phyloP scores from a whole-genome alignment of 2,797 vertebrate genomes.

The Crocodylus rhombifer region DNA sequence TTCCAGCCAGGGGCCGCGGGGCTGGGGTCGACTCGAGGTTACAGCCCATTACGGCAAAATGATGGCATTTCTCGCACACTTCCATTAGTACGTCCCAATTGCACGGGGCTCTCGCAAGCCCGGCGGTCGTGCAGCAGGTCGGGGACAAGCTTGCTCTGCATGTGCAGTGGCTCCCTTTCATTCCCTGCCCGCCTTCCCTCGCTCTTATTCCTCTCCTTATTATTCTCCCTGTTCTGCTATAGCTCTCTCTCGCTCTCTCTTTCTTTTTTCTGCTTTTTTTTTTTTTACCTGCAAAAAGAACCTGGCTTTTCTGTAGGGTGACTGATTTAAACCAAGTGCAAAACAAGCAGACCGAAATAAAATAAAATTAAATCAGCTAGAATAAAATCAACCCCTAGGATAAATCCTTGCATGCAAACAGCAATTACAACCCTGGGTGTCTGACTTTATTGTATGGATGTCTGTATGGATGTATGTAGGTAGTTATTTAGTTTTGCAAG shows the following conservation, averaged over 20 bases:
- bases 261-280: conserved; percentile 22
- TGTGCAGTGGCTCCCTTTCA: conserved; percentile 55
- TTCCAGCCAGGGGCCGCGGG: conserved; percentile 78
- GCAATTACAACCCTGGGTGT: conserved; percentile 49
- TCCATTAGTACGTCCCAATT: conserved; percentile 80
- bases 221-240: background rate
- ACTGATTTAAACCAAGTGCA: conserved; percentile 44
- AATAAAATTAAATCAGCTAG: too few species aligned
- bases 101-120: conserved; percentile 73
- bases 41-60: conserved; percentile 94
- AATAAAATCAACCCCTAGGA: conserved; percentile 4
- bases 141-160: conserved; percentile 62
- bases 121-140: conserved; percentile 66
- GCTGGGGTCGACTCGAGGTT: conserved; percentile 95
- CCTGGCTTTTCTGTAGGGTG: conserved; percentile 30
- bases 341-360: background rate
- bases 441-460: too few species aligned
- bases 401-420: conserved; percentile 54
- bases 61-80: conserved; percentile 81
- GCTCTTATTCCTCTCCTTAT: background rate
- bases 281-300: conserved; percentile 49
- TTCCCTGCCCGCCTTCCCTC: background rate
- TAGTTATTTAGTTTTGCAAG: conserved; percentile 6
- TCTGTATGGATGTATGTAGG: too few species aligned
- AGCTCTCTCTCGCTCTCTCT: background rate